phyloP scores from a whole-genome alignment of 2,113 vertebrate genomes.

The Pseudolaguvia tuberculata region DNA sequence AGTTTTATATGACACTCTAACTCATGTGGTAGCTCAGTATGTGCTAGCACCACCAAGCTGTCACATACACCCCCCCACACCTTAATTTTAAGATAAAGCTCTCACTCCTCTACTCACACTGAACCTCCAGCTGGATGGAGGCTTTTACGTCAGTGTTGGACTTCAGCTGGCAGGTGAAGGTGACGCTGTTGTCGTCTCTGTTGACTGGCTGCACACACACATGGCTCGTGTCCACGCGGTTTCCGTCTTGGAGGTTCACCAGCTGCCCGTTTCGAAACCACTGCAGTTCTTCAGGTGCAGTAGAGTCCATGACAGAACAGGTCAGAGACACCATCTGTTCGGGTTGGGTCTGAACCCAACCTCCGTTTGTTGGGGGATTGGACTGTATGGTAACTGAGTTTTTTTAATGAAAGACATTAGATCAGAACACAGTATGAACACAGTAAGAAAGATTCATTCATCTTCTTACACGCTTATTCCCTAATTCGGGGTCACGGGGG shows the following conservation, averaged over 20 bases:
- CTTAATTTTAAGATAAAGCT: no score
- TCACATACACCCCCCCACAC: no score
- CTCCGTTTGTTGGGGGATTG: neutral
- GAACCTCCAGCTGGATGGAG: conserved; percentile 65
- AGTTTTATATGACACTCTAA: no score
- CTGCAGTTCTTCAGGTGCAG: conserved; percentile 51
- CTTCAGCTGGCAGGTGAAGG: conserved; percentile 62
- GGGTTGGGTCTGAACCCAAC: conserved; percentile 47
- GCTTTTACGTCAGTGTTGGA: conserved; percentile 42
- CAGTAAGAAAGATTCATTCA: neutral
- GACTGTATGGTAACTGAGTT: conserved; percentile 55
- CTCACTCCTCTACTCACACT: conserved; percentile 59
- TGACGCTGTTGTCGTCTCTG: conserved; percentile 57
- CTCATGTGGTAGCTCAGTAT: no score
- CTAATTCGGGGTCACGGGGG: no score
- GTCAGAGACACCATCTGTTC: conserved; percentile 54
- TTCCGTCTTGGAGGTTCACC: conserved; percentile 56
- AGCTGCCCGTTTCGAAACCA: conserved; percentile 62
- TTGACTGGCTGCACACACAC: conserved; percentile 62
- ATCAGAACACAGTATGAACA: neutral
- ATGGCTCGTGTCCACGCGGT: conserved; percentile 52
- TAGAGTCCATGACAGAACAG: conserved; percentile 40
- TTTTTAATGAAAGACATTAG: neutral
- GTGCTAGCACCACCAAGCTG: no score
- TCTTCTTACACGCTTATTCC: no score